Conservation (phyloP, 2,797 vertebrate species). For the Delichon dasypus region DNA sequence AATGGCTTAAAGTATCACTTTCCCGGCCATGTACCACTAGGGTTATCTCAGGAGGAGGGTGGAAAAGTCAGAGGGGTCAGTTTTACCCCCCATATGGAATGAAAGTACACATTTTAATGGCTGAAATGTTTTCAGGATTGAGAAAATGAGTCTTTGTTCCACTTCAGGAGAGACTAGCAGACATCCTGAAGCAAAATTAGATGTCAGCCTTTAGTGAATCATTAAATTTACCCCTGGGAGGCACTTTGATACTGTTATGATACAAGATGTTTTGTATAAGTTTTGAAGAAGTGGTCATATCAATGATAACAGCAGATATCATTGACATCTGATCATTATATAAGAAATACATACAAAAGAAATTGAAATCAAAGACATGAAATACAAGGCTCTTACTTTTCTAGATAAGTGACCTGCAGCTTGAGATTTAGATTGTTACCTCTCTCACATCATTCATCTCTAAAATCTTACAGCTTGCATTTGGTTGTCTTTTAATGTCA, state of each 20-base stretch:
- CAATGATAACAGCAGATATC: background rate
- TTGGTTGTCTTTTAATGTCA: background rate
- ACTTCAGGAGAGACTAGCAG: background rate
- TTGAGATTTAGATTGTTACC: background rate
- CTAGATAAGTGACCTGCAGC: background rate
- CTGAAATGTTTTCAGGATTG: background rate
- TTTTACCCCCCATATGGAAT: background rate
- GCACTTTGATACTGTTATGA: background rate
- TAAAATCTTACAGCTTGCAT: background rate
- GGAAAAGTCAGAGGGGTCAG: background rate
- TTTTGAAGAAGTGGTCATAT: background rate
- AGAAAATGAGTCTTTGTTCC: background rate
- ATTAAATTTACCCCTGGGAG: background rate
- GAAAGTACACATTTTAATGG: background rate
- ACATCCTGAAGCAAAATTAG: background rate
- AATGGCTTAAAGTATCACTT: background rate
- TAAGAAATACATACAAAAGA: background rate
- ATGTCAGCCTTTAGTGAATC: background rate
- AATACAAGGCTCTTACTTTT: background rate
- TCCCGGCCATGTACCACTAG: background rate
- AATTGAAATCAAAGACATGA: background rate
- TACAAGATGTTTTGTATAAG: background rate
- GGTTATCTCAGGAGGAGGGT: background rate
- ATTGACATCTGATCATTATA: background rate
- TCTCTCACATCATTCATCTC: background rate